These are phyloP conservation scores for Etheostoma spectabile DNA, from an alignment of 2,113 vertebrate species.

Conservation along the genomic window DNA sequence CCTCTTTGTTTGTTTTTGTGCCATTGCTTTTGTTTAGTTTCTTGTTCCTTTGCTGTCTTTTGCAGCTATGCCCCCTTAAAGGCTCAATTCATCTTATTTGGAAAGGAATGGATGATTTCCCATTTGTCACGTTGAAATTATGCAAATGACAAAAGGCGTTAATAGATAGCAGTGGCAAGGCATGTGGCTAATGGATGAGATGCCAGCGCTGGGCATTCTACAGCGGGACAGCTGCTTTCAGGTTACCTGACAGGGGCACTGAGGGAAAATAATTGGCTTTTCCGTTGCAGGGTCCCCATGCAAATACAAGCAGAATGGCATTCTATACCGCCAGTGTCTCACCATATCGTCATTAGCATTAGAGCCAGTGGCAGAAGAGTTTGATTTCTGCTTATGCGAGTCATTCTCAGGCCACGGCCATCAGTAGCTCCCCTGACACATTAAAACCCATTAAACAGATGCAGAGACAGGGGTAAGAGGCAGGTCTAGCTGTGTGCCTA, in stretches of 20 bases:
- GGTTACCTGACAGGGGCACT: constrained; percentile 84
- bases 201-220: constrained; percentile 73
- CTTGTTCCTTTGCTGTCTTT: constrained; percentile 50
- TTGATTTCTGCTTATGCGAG: constrained; percentile 75
- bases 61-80: constrained; percentile 63
- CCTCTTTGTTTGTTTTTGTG: constrained; percentile 71
- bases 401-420: constrained; percentile 56
- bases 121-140: constrained; percentile 86
- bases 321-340: constrained; percentile 60
- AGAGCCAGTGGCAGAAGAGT: constrained; percentile 66
- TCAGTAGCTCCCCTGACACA: constrained; percentile 62
- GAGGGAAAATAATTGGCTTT: constrained; percentile 86
- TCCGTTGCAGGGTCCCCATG: constrained; percentile 76
- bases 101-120: constrained; percentile 79
- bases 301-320: constrained; percentile 73
- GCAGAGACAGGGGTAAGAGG: constrained; percentile 37
- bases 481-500: constrained; percentile 50
- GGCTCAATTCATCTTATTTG: constrained; percentile 82
- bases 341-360: constrained; percentile 78
- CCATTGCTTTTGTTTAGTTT: constrained; percentile 68
- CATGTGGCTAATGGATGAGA: constrained; percentile 82
- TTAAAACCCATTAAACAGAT: constrained; percentile 50
- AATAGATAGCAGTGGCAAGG: constrained; percentile 80
- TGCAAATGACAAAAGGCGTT: constrained; percentile 84
- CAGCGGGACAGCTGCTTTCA: constrained; percentile 81